These are phyloP conservation scores for Papilio demoleus DNA, from an alignment of 2,888 invertebrate species.

Conservation along the genomic window DNA sequence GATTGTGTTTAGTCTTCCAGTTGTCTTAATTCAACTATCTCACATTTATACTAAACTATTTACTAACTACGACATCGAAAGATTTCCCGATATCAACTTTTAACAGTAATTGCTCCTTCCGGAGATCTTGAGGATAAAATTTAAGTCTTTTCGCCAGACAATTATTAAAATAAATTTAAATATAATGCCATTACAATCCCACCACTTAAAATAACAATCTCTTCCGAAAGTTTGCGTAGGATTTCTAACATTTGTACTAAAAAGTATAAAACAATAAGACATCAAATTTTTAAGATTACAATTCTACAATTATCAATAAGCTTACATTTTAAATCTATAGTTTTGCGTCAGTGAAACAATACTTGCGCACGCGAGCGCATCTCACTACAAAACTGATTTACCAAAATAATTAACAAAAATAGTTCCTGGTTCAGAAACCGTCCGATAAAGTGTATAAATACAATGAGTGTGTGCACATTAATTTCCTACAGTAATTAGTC, in stretches of 20 bases:
- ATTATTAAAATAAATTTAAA: neutral
- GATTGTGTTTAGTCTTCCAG: neutral
- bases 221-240: neutral
- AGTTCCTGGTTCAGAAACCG: slow-evolving; percentile 14
- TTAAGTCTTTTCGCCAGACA: neutral
- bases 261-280: neutral
- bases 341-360: slow-evolving; percentile 7
- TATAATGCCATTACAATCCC: slow-evolving; percentile 2
- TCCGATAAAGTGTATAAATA: slow-evolving; percentile 30
- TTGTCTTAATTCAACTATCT: slow-evolving; percentile 29
- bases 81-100: neutral
- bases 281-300: neutral
- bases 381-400: slow-evolving; percentile 51
- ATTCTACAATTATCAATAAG: neutral
- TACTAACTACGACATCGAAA: slow-evolving; percentile 29
- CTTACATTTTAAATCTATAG: slow-evolving; percentile 10
- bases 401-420: slow-evolving; percentile 33
- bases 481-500: neutral
- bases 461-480: slow-evolving; percentile 11
- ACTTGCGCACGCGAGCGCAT: slow-evolving; percentile 54
- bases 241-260: neutral
- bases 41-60: slow-evolving; percentile 19
- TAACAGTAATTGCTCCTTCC: neutral
- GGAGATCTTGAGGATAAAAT: neutral
- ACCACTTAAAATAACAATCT: neutral